These are phyloP conservation scores for Hesperophylax magnus DNA, from an alignment of 1,140 invertebrate genomes.

Conservation along the genomic window DNA sequence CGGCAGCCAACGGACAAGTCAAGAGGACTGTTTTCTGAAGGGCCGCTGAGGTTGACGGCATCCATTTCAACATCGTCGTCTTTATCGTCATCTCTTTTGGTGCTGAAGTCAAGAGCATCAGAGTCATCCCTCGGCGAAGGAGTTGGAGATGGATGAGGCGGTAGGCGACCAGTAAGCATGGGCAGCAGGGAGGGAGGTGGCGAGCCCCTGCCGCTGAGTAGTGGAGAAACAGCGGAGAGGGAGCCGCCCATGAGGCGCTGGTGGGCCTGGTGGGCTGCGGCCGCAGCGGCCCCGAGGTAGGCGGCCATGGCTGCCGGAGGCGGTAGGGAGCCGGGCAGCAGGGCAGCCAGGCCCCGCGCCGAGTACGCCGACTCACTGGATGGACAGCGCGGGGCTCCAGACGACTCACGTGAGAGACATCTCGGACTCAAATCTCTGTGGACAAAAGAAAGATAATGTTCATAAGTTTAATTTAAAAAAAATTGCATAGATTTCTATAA, in stretches of 20 bases:
- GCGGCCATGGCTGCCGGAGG: conserved; percentile 83
- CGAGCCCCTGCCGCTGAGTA: conserved; percentile 78
- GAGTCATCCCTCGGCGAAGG: conserved; percentile 65
- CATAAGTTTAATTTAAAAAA: no score
- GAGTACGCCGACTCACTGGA: conserved; percentile 80
- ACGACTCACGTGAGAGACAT: conserved; percentile 84
- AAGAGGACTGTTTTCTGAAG: conserved; percentile 80
- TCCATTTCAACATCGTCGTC: conserved; percentile 75
- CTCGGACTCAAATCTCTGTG: conserved; percentile 84
- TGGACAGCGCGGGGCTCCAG: conserved; percentile 77
- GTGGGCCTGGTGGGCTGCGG: conserved; percentile 79
- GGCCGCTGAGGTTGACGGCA: conserved; percentile 79
- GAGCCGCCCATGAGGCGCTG: conserved; percentile 84
- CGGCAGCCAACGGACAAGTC: conserved; percentile 84
- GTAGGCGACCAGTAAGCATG: conserved; percentile 63
- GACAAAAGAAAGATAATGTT: conserved; percentile 64
- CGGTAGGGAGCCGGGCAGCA: conserved; percentile 69
- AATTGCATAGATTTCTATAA: no score
- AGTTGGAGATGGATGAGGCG: conserved; percentile 68
- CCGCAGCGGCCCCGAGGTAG: conserved; percentile 78
- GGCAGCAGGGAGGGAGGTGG: conserved; percentile 79
- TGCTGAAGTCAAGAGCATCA: conserved; percentile 84
- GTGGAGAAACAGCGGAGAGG: conserved; percentile 70
- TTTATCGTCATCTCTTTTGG: conserved; percentile 73
- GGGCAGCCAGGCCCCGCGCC: conserved; percentile 72